Evolutionary conservation across 2,888 invertebrate genomes (phyloP).

Genomic region (Brenthis daphne): DNA sequence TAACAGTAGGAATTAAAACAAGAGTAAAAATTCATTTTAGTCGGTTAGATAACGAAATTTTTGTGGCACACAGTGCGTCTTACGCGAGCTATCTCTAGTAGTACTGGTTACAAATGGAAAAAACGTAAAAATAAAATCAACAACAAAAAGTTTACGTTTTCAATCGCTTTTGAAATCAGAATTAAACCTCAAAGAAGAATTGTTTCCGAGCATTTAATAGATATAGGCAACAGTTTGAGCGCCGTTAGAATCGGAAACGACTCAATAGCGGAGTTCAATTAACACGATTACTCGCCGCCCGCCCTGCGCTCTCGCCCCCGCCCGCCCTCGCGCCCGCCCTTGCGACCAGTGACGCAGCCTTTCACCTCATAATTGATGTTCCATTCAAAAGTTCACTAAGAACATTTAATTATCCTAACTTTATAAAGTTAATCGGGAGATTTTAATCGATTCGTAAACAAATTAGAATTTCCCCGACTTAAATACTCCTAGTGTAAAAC

Average conservation of each 20-base stretch:
- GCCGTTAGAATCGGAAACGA: conserved; percentile 26
- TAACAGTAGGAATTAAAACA: too few species aligned
- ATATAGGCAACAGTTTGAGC: conserved; percentile 11
- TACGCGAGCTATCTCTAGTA: too few species aligned
- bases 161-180: not conserved
- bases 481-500: not conserved
- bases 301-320: not conserved
- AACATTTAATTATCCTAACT: conserved; percentile 34
- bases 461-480: conserved; percentile 3
- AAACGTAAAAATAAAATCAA: too few species aligned
- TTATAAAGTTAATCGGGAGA: conserved; percentile 31
- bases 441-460: conserved; percentile 30
- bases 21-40: too few species aligned
- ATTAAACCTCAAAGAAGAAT: not conserved
- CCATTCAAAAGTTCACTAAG: conserved; percentile 34
- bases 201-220: conserved; percentile 14
- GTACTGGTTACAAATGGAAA: too few species aligned
- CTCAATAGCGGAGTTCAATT: conserved; percentile 34
- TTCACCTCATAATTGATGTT: conserved; percentile 32
- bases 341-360: not conserved
- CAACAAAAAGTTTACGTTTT: not conserved
- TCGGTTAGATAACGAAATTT: too few species aligned
- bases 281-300: conserved; percentile 27
- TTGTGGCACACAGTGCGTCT: too few species aligned
- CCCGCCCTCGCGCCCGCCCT: not conserved